A percentile compares a stretch with the other conserved stretches of the same genome.
These are phyloP conservation scores for Nephotettix cincticeps DNA, from an alignment of 1,140 invertebrate genomes.

Conservation along the genomic window DNA sequence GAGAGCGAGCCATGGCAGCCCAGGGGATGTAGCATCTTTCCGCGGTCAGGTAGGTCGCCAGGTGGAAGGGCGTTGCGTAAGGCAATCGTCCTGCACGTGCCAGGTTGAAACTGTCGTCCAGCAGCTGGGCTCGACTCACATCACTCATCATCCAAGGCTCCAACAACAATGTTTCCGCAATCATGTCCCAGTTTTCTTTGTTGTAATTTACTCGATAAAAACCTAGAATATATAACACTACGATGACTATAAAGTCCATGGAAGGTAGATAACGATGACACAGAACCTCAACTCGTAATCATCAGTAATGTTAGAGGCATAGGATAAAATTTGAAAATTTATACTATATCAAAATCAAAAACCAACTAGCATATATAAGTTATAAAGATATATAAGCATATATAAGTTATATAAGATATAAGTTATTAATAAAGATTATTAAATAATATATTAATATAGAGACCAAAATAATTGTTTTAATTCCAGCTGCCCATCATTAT, in stretches of 20 bases:
- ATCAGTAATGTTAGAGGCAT: background rate
- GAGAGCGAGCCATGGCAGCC: background rate
- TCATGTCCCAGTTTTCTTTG: constrained; percentile 59
- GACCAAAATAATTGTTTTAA: too few relatives aligned
- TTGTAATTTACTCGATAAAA: constrained; percentile 79
- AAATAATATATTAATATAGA: too few relatives aligned
- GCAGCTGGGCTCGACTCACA: constrained; percentile 72
- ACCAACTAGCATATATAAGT: too few relatives aligned
- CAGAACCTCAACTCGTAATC: background rate
- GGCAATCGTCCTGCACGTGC: constrained; percentile 52
- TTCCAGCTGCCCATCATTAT: too few relatives aligned
- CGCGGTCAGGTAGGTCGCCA: constrained; percentile 48
- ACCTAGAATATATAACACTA: too few relatives aligned
- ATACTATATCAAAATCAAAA: too few relatives aligned
- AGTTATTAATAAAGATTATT: too few relatives aligned
- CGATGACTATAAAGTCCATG: background rate
- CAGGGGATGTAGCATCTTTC: constrained; percentile 44
- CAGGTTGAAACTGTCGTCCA: constrained; percentile 81
- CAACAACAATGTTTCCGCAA: constrained; percentile 55
- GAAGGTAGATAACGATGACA: background rate
- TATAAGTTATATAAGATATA: too few relatives aligned
- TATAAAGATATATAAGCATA: too few relatives aligned
- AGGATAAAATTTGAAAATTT: too few relatives aligned
- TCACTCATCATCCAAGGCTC: constrained; percentile 49
- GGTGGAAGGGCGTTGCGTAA: constrained; percentile 46